Conservation (phyloP, 2,113 vertebrate species). For the Gadus chalcogrammus region DNA sequence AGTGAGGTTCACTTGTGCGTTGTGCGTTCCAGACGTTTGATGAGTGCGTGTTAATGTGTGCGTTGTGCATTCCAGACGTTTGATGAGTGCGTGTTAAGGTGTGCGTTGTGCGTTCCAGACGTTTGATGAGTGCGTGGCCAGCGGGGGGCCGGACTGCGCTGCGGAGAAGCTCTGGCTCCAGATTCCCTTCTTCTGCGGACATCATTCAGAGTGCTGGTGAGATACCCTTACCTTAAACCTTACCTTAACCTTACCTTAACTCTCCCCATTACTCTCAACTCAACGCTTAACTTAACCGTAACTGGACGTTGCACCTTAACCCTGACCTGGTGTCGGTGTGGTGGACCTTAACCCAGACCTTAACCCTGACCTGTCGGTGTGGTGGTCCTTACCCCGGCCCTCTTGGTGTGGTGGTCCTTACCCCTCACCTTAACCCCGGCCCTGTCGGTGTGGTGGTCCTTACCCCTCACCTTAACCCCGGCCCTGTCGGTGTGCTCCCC, state of each 20-base stretch:
- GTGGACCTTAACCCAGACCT: too few species aligned
- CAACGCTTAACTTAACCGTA: too few species aligned
- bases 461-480: neutral
- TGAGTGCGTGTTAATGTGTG: slow-evolving; percentile 79
- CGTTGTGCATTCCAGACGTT: slow-evolving; percentile 80
- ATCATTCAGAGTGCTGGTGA: slow-evolving; percentile 98
- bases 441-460: too few species aligned
- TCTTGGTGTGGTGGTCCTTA: neutral
- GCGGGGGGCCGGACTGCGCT: slow-evolving; percentile 94
- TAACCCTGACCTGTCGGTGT: too few species aligned
- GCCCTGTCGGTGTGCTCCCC: slow-evolving; percentile 35
- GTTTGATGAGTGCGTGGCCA: slow-evolving; percentile 96
- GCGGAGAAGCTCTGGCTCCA: slow-evolving; percentile 99
- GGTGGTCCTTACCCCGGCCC: too few species aligned
- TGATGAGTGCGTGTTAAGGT: slow-evolving; percentile 85
- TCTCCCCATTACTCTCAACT: too few species aligned
- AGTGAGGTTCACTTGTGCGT: too few species aligned
- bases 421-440: neutral
- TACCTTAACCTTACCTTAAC: neutral
- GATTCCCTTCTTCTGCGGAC: slow-evolving; percentile 98
- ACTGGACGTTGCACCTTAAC: too few species aligned
- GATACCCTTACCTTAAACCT: slow-evolving; percentile 25
- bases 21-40: slow-evolving; percentile 86
- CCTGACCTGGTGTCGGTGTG: too few species aligned
- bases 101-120: slow-evolving; percentile 72